A percentile compares a stretch with the other conserved stretches of the same genome.
These are phyloP conservation scores for Eospalax fontanierii DNA, from an alignment of 2,797 vertebrate species.

Conservation along the genomic window DNA sequence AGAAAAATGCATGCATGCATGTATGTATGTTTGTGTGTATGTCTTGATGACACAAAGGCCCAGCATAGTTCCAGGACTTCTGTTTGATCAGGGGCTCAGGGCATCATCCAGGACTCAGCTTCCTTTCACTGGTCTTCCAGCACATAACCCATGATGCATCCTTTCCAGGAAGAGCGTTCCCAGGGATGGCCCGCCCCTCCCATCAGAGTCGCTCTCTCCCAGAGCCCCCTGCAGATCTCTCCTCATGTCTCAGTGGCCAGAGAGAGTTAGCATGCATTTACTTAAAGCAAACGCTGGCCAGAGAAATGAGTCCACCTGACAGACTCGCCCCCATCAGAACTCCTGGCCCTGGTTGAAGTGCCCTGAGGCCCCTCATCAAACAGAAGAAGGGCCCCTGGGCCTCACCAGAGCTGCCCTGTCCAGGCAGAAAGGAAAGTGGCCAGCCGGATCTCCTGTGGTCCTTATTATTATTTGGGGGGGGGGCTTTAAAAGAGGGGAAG, in stretches of 20 bases:
- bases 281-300: constrained; percentile 19
- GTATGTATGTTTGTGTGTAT: not conserved
- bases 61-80: not conserved
- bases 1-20: not conserved
- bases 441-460: not conserved
- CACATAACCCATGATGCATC: accelerated
- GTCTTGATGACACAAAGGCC: not conserved
- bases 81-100: not conserved
- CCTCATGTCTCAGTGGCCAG: constrained; percentile 33
- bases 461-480: not conserved
- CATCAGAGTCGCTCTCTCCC: not conserved
- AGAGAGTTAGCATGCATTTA: not conserved
- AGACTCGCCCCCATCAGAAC: not conserved
- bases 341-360: not conserved
- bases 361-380: not conserved
- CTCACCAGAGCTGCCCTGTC: not conserved
- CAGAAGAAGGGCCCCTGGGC: not conserved
- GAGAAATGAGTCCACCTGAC: not conserved
- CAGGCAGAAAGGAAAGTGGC: not conserved
- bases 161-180: not conserved
- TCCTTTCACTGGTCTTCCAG: not conserved
- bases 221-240: not conserved
- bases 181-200: accelerated
- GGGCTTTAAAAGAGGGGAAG: not conserved
- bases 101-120: not conserved